Percentiles rank a stretch among this genome's conserved stretches.
phyloP scores from a whole-genome alignment of 1,140 invertebrate genomes.

The Ceratoteleas bidentatus region DNA sequence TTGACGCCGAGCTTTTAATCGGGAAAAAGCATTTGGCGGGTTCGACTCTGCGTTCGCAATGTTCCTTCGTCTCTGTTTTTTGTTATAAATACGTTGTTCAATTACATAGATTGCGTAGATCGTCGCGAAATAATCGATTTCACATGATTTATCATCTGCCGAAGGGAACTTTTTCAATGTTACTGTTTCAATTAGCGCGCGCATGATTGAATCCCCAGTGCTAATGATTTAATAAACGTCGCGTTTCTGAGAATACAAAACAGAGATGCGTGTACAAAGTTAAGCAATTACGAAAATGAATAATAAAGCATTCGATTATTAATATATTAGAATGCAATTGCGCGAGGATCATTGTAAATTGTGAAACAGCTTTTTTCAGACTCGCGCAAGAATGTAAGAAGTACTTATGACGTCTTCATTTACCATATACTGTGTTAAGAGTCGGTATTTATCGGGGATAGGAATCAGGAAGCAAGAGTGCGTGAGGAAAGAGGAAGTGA shows the following conservation, averaged over 20 bases:
- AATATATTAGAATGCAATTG: constrained; percentile 27
- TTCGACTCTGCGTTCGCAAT: neutral
- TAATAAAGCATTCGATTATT: constrained; percentile 7
- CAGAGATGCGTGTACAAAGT: neutral
- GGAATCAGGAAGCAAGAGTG: too few relatives aligned
- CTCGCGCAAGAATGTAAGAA: too few relatives aligned
- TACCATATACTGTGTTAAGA: too few relatives aligned
- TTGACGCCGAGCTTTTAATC: constrained; percentile 17
- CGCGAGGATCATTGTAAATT: too few relatives aligned
- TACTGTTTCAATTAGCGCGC: constrained; percentile 22
- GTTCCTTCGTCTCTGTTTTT: too few relatives aligned
- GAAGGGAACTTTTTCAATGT: constrained; percentile 18
- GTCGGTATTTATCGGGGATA: too few relatives aligned
- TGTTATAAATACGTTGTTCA: neutral
- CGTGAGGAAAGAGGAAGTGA: too few relatives aligned
- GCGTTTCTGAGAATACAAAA: constrained; percentile 7
- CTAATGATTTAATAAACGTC: constrained; percentile 15
- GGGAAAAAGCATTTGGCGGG: constrained; percentile 1
- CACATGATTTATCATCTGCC: constrained; percentile 13
- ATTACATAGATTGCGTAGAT: constrained; percentile 1
- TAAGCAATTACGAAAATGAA: neutral
- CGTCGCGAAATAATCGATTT: constrained; percentile 16
- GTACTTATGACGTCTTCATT: too few relatives aligned
- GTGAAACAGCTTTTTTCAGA: too few relatives aligned
- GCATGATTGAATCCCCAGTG: constrained; percentile 4